Base-by-base conservation (phyloP, 2,888 invertebrate species). In the Lypha dubia region DNA sequence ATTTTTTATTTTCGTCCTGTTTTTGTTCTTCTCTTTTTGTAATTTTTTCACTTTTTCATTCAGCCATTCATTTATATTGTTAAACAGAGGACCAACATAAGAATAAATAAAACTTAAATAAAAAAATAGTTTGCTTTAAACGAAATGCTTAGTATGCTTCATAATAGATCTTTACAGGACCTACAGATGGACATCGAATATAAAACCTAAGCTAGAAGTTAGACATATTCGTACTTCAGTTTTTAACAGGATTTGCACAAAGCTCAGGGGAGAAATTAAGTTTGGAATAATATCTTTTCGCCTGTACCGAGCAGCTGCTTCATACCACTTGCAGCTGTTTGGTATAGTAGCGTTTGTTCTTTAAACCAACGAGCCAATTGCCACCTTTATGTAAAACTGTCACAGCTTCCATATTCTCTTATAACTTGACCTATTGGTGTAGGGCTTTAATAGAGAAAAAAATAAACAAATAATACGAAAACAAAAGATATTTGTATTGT, bases 1-100 rank as follows among this genome's bases (percentile, higher is more conserved):
- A 67, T 41, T 11, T 56, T 67, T 62, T 62, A 53, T 56, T 44
- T 53, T 35, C 35, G 7, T 41, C 3, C 20, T 38, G 13, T 62
- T 68, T 53, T 46, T 17, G 3, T 20, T 32, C 4, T 58, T n/a
- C n/a, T n/a, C n/a, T 28, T 32, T 17, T 38, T 38, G 7, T 46
- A 38, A 22, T 51, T 62, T 63, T 56, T 71, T 63, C 35, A 35
- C 44, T 71, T 56, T 65, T 65, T 56, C n/a, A 58, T 13, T 49
- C 76, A 76, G 46, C 44, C 60, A 41, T 77, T 68, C 60, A 77
- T 77, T 77, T 58, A 60, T 68, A 68, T 68, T 62, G 68, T 60
- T 60, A 77, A 41, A 38, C n/a, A 56, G 53, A 22, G 17, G 35
- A 4, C 60, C 20, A 17, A 17, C 3, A 3, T 11, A 62, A 15